A percentile compares a stretch with the other conserved stretches of the same genome.
phyloP scores from a whole-genome alignment of 1,140 invertebrate species.

The Micrasema longulum region DNA sequence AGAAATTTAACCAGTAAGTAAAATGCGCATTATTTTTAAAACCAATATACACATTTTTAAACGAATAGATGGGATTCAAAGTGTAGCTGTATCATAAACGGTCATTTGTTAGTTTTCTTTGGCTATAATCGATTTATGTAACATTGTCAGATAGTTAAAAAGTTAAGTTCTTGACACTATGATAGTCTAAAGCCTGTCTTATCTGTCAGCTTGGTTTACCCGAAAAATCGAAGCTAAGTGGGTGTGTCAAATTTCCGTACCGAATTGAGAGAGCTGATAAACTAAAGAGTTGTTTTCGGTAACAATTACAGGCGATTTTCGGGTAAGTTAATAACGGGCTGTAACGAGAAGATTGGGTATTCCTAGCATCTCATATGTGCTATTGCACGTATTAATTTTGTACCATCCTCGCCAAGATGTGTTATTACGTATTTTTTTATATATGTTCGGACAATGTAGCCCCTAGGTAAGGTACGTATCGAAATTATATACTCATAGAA shows the following conservation, averaged over 20 bases:
- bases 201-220: background rate
- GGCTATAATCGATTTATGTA: background rate
- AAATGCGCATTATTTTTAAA: too few species aligned
- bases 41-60: too few species aligned
- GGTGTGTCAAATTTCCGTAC: background rate
- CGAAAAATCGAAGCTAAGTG: background rate
- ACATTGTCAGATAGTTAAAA: background rate
- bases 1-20: too few species aligned
- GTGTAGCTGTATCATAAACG: background rate
- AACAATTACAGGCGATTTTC: slow-evolving; percentile 21
- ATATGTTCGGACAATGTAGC: slow-evolving; percentile 32
- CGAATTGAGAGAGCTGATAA: slow-evolving; percentile 1
- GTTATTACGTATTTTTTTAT: slow-evolving; percentile 39
- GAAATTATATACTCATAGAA: slow-evolving; percentile 36
- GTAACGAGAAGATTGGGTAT: slow-evolving; percentile 27
- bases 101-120: background rate
- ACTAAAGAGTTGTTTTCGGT: background rate
- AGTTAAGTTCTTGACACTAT: background rate
- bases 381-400: slow-evolving; percentile 36
- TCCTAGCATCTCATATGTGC: slow-evolving; percentile 16
- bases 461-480: slow-evolving; percentile 25
- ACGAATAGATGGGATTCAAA: too few species aligned
- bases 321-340: slow-evolving; percentile 19
- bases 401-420: slow-evolving; percentile 16
- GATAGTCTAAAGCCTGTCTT: background rate